These are phyloP conservation scores for Helogale parvula DNA, from an alignment of 2,113 vertebrate species.

Conservation along the genomic window DNA sequence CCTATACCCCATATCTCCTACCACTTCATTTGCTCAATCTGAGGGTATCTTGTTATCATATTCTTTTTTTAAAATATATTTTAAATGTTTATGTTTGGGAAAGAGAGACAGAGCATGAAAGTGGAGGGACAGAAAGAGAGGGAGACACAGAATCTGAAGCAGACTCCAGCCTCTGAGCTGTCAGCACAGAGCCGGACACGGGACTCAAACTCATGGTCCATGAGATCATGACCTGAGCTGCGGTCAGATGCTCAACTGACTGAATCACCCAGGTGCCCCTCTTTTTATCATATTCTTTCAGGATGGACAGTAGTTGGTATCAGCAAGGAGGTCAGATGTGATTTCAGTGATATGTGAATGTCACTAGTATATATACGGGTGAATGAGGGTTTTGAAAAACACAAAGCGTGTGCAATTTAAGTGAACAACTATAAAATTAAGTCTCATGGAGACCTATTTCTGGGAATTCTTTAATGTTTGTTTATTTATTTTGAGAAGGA, in stretches of 20 bases:
- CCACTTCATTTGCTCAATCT: not conserved
- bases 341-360: not conserved
- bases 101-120: too few relatives aligned
- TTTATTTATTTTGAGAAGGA: too few relatives aligned
- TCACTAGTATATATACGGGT: not conserved
- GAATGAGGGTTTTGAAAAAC: not conserved
- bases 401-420: not conserved
- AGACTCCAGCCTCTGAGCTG: too few relatives aligned
- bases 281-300: not conserved
- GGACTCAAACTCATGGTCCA: too few relatives aligned
- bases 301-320: not conserved
- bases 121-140: too few relatives aligned
- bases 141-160: too few relatives aligned
- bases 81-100: too few relatives aligned
- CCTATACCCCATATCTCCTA: not conserved
- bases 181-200: too few relatives aligned
- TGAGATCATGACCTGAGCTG: too few relatives aligned
- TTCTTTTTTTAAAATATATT: too few relatives aligned
- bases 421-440: not conserved
- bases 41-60: not conserved
- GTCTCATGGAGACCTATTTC: not conserved
- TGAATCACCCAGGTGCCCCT: too few relatives aligned
- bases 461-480: not conserved
- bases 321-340: not conserved
- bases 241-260: too few relatives aligned